Evolutionary conservation across 2,797 vertebrate genomes (phyloP), one percentile per base, ranked within the genome.

Genomic region (Urocyon cinereoargenteus): DNA sequence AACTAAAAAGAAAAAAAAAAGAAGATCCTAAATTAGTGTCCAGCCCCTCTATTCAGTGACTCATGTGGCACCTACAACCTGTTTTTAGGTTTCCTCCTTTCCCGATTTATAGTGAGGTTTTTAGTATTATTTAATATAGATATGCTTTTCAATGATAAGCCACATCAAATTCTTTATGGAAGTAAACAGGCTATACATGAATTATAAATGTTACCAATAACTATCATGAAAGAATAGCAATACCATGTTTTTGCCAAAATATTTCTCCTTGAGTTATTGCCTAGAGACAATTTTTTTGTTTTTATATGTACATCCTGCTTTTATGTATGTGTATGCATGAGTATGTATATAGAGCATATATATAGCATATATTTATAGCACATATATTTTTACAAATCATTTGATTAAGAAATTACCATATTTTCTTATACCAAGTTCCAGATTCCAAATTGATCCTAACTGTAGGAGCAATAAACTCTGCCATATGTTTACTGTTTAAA

Each of bases 231-330:
- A 72, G 53, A 85, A 79, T 57, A 49, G 9, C 28, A 36, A 16
- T 81, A 12, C 11, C 4, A 22, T 66, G 26, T 84, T 94, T 96
- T 84, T 94, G 70, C 89, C 45, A 61, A 72, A 90, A 70, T 96
- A 84, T 90, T 94, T 96, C 61, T 78, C 40, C 31, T 83, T 82
- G 57, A 91, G 8, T 87, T 87, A 83, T 55, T 84, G 11, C 82
- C 36, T 24, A 66, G 18, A 81, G 40, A 64, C 66, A 77, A 11
- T n/a, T 40, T 86, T 85, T 55, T 22, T 26, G 26, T 89, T 79
- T 49, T 57, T 49, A 16, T 72, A 49, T 73, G 26, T 81, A 22
- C 13, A 45, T 93, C 13, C 36, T 94, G 75, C 55, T 62, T 77
- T 6, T 59, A n/a, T 77, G 34, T 77, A n/a, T 92, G 12, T 79